A percentile compares a stretch with the other conserved stretches of the same genome.
phyloP scores from a whole-genome alignment of 2,113 vertebrate genomes.

The Chaetodon trifascialis region DNA sequence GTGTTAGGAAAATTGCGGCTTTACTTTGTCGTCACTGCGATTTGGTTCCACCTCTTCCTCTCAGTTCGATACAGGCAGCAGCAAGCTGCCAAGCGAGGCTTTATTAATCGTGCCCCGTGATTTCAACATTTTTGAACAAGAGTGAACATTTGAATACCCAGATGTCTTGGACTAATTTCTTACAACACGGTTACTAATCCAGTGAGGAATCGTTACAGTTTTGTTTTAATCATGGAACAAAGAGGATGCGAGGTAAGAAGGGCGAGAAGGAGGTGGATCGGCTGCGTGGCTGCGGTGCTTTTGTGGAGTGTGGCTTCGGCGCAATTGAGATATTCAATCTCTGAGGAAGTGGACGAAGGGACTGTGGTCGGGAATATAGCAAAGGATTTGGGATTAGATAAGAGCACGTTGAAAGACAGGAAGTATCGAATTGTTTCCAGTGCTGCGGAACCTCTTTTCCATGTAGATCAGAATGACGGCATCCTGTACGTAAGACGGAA shows the following conservation, averaged over 20 bases:
- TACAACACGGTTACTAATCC: background rate
- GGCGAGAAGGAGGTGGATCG: background rate
- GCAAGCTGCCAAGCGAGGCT: background rate
- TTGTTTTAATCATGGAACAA: conserved; percentile 74
- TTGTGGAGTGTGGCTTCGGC: conserved; percentile 61
- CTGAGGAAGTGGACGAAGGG: conserved; percentile 72
- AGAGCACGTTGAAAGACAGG: conserved; percentile 47
- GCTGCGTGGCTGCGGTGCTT: conserved; percentile 43
- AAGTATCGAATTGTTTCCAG: conserved; percentile 75
- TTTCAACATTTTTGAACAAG: background rate
- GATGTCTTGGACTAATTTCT: conserved; percentile 27
- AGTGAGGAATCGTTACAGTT: accelerated
- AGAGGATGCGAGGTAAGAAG: conserved; percentile 16
- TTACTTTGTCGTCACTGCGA: background rate
- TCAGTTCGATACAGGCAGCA: accelerated
- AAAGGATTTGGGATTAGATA: conserved; percentile 65
- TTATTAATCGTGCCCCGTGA: accelerated
- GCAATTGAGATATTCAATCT: conserved; percentile 79
- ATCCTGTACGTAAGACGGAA: conserved; percentile 30
- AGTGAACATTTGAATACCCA: accelerated
- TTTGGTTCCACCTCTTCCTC: conserved; percentile 21
- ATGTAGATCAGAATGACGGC: conserved; percentile 73
- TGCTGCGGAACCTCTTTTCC: conserved; percentile 43
- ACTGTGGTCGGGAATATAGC: no score
- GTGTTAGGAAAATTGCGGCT: background rate